Percentiles rank a stretch among this genome's conserved stretches.
Conservation (phyloP, 2,113 vertebrate genomes). For the Microtus oregoni region DNA sequence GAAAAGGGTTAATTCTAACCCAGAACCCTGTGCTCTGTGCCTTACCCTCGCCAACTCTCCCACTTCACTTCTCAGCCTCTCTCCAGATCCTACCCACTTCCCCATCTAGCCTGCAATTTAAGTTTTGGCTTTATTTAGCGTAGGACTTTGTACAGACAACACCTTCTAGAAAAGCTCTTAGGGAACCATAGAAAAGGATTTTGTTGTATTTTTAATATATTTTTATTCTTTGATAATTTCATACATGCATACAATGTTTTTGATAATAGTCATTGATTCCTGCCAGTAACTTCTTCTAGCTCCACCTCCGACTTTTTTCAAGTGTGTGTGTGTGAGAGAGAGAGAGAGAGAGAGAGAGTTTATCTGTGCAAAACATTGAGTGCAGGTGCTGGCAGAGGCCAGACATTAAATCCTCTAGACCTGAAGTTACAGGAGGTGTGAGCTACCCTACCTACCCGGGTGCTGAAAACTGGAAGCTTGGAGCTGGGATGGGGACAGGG, state of each 20-base stretch:
- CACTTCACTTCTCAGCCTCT: background rate
- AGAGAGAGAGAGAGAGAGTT: background rate
- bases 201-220: background rate
- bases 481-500: background rate
- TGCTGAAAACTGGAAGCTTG: background rate
- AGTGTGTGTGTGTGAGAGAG: background rate
- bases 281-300: background rate
- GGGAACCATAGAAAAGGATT: background rate
- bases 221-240: background rate
- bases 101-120: background rate
- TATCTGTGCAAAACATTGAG: background rate
- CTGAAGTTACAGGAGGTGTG: background rate
- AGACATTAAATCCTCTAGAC: background rate
- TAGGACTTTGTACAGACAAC: background rate
- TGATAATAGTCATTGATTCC: background rate
- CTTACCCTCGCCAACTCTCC: background rate
- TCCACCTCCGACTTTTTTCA: background rate
- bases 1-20: constrained; percentile 27
- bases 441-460: background rate
- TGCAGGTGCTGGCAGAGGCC: background rate
- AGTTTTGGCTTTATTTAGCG: background rate
- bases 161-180: background rate
- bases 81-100: background rate
- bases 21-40: background rate
- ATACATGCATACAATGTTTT: background rate